Evolutionary conservation across 64 coral and sea anemone genomes (phyloP).

Genomic region (Montipora cactus): DNA sequence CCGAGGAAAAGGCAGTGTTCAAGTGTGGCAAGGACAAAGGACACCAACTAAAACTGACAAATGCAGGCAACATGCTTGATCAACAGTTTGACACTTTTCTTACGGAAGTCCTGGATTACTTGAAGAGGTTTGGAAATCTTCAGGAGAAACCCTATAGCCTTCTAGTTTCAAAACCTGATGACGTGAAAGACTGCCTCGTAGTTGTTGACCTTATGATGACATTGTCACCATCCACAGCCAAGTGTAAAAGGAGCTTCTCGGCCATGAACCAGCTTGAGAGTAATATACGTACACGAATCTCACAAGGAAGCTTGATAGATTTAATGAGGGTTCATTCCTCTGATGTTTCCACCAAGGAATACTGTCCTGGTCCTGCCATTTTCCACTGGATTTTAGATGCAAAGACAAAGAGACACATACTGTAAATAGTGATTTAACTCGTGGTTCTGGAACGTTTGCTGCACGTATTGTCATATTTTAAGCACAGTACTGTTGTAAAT

Average conservation of each 20-base stretch:
- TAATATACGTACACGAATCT: neutral
- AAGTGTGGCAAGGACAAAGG: too few relatives aligned
- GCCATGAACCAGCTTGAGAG: constrained; percentile 6
- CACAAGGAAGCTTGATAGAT: neutral
- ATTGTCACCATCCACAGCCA: constrained; percentile 26
- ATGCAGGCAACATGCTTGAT: too few relatives aligned
- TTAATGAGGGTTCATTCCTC: constrained; percentile 19
- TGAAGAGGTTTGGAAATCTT: too few relatives aligned
- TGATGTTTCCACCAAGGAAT: constrained; percentile 24
- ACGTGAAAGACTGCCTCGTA: constrained; percentile 1
- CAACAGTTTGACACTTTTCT: too few relatives aligned
- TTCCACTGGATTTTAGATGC: neutral
- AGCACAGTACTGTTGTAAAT: constrained; percentile 5
- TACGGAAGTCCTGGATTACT: too few relatives aligned
- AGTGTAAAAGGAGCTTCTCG: constrained; percentile 13
- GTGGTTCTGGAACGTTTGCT: neutral
- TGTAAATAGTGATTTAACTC: neutral
- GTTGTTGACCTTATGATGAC: neutral
- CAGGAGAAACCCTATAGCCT: neutral
- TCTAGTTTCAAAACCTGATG: neutral
- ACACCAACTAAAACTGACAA: too few relatives aligned
- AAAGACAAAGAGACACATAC: constrained; percentile 1
- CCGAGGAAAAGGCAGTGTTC: too few relatives aligned
- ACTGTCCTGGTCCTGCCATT: neutral
- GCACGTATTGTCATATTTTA: neutral